phyloP scores from a whole-genome alignment of 2,113 vertebrate genomes.

The Bubalus kerabau region DNA sequence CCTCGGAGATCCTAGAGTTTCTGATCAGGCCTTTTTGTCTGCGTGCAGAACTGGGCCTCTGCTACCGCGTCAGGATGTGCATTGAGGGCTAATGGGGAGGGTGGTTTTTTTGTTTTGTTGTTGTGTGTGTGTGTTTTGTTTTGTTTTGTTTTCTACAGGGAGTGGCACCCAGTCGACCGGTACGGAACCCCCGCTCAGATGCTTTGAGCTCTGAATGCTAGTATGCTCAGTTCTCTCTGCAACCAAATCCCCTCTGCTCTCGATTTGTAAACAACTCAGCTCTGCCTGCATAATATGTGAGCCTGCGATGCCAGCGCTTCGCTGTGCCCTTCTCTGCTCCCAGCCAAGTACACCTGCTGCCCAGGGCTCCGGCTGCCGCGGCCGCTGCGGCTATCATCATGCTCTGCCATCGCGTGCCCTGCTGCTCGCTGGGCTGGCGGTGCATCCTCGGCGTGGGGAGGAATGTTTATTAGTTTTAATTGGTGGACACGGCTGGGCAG shows the following conservation, averaged over 20 bases:
- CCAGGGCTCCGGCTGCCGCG: constrained; percentile 52
- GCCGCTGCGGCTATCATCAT: constrained; percentile 11
- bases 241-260: constrained; percentile 67
- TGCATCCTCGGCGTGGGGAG: neutral
- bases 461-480: constrained; percentile 71
- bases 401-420: neutral
- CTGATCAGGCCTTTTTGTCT: neutral
- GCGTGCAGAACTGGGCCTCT: neutral
- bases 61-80: neutral
- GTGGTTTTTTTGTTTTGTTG: neutral
- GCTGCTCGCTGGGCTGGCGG: constrained; percentile 30
- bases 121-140: neutral
- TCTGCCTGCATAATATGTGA: constrained; percentile 59
- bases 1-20: neutral
- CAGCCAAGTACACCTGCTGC: constrained; percentile 70
- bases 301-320: constrained; percentile 47
- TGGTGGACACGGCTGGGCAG: constrained; percentile 62
- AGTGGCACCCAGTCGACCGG: neutral
- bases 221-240: neutral
- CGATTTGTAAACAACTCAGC: constrained; percentile 72
- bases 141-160: neutral
- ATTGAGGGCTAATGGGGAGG: neutral
- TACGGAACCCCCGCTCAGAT: neutral
- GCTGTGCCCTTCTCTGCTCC: constrained; percentile 57
- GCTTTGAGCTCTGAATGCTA: neutral